Percentiles rank a stretch among this genome's conserved stretches.
phyloP scores from a whole-genome alignment of 2,113 vertebrate genomes.

The Lophura nycthemera region DNA sequence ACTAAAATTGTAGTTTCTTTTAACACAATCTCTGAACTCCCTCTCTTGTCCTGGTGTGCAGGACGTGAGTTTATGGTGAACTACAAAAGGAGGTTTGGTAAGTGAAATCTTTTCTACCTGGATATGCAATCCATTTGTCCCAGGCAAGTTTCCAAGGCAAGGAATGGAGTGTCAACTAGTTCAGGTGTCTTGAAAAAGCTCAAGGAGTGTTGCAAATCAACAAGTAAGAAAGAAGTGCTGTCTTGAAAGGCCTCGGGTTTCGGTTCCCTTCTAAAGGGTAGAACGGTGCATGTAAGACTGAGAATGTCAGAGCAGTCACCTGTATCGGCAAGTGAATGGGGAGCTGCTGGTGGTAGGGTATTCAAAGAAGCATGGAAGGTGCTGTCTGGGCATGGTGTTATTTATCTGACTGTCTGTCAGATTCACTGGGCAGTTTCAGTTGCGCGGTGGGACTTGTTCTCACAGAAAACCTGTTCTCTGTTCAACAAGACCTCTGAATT shows the following conservation, averaged over 20 bases:
- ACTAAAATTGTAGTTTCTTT: constrained; percentile 18
- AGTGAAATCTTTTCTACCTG: neutral
- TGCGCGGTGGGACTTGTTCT: neutral
- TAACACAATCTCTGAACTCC: neutral
- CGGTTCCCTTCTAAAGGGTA: constrained; percentile 58
- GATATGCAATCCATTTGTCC: neutral
- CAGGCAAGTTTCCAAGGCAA: neutral
- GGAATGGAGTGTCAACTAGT: neutral
- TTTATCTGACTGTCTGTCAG: neutral
- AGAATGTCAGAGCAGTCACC: constrained; percentile 60
- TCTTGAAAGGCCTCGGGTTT: constrained; percentile 64
- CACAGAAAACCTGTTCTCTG: constrained; percentile 10
- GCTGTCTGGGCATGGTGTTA: neutral
- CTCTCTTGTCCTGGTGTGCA: neutral
- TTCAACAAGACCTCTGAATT: constrained; percentile 27
- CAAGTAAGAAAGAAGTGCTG: constrained; percentile 30
- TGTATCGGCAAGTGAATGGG: constrained; percentile 7
- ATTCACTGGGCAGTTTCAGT: constrained; percentile 31
- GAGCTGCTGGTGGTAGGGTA: constrained; percentile 24
- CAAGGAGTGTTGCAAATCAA: constrained; percentile 18
- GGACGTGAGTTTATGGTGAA: neutral
- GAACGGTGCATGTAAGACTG: constrained; percentile 10
- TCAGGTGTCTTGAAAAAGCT: neutral
- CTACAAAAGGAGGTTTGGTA: neutral
- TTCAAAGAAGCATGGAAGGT: neutral